Percentiles rank a stretch among this genome's conserved stretches.
Evolutionary conservation across 2,888 invertebrate genomes (phyloP).

Genomic region (Parasteatoda lunata): DNA sequence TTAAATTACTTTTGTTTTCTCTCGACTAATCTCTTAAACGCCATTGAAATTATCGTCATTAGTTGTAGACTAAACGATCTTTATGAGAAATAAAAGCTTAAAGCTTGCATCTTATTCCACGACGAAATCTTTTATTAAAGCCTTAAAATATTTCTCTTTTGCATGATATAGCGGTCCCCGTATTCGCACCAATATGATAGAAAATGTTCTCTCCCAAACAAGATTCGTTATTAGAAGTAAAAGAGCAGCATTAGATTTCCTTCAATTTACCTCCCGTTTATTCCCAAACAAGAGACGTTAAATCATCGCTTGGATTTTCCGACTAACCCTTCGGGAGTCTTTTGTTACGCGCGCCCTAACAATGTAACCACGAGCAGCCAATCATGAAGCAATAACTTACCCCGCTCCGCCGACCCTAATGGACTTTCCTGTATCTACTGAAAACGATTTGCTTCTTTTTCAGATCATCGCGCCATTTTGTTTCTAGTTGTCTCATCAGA

Average conservation of each 20-base stretch:
- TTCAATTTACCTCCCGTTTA: conserved; percentile 61
- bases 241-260: conserved; percentile 66
- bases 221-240: conserved; percentile 67
- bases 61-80: too few relatives aligned
- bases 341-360: conserved; percentile 67
- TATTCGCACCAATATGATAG: conserved; percentile 35
- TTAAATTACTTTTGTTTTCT: too few relatives aligned
- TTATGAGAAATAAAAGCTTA: too few relatives aligned
- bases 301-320: conserved; percentile 65
- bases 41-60: too few relatives aligned
- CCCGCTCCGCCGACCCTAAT: conserved; percentile 65
- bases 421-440: conserved; percentile 58
- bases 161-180: conserved; percentile 33
- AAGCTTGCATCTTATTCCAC: neutral
- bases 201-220: conserved; percentile 41
- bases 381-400: conserved; percentile 68
- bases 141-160: conserved; percentile 63
- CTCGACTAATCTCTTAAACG: too few relatives aligned
- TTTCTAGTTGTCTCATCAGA: conserved; percentile 23
- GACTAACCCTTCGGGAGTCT: conserved; percentile 64
- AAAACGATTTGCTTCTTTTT: conserved; percentile 34
- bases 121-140: neutral
- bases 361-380: conserved; percentile 68
- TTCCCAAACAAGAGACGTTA: conserved; percentile 52
- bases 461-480: conserved; percentile 55